Base-by-base conservation (phyloP, 1,140 invertebrate genomes). In the Hyposmocoma kahamanoa region DNA sequence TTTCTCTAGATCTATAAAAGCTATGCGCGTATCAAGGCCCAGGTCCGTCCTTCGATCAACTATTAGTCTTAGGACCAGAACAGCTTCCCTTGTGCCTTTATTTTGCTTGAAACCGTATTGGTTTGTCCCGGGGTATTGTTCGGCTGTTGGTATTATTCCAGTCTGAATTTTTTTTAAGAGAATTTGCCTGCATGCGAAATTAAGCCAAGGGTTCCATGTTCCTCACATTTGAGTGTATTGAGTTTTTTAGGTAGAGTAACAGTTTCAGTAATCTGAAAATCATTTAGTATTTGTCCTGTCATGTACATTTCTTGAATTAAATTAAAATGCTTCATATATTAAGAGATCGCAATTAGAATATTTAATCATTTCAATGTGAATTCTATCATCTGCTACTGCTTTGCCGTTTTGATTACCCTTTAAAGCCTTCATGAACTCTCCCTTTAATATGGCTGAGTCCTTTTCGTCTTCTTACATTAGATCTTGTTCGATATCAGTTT, bases 331-430 rank as follows among this genome's bases (percentile, higher is more conserved):
- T 28, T 43, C 42, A 2, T 22, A 9, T 9, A n/a, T 22, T 11
- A 43, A 17, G 4, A 24, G 1, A 8, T 43, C 42, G 19, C 42
- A 43, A 22, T 17, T 18, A 17, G 22, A 13, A 24, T 28, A 24
- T 5, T 28, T 43, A 24, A 43, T 26, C 11, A 43, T 22, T 43
- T 43, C 42, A 1, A 43, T 43, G 18, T 17, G 28, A 3, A 43
- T 28, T 9, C 22, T n/a, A 10, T 43, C 42, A 8, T 28, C 24
- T 28, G 22, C 42, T 15, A 24, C 42, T 1, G 42, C 42, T 43
- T 43, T 43, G 15, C 42, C 42, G 19, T 43, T 28, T 22, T 28
- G 24, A 4, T 26, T 43, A 43, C 42, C 28, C 6, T 43, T 43
- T 26, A 43, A 1, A 4, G 17, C 38, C 13, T 30, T 30, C 2